Percentiles rank a stretch among this genome's conserved stretches.
Conservation (phyloP, 2,113 vertebrate genomes). For the Thryonomys swinderianus region DNA sequence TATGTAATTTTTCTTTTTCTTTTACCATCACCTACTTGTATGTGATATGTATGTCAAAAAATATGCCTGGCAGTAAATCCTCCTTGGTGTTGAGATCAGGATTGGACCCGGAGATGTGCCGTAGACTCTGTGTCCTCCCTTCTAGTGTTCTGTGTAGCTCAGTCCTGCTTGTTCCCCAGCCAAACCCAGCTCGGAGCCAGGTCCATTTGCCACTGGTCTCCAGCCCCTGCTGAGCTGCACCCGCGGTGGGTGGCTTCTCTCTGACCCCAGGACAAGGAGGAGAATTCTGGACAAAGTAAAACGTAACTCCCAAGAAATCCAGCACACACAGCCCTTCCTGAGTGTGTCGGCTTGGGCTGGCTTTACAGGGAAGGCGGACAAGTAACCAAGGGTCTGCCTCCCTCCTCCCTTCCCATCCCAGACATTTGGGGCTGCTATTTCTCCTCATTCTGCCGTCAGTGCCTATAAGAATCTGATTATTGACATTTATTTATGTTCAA, state of each 20-base stretch:
- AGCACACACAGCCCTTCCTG: not conserved
- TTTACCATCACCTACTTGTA: not conserved
- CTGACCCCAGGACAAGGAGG: not conserved
- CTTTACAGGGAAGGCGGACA: not conserved
- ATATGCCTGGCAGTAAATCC: not conserved
- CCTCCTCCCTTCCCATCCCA: fast-evolving
- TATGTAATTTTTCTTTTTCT: too few relatives aligned
- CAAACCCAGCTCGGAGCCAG: not conserved
- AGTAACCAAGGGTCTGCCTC: too few relatives aligned
- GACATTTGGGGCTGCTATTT: fast-evolving
- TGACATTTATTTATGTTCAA: slow-evolving; percentile 5
- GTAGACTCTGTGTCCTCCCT: not conserved
- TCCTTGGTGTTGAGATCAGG: not conserved
- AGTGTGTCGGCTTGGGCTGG: not conserved
- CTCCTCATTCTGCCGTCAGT: not conserved
- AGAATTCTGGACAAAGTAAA: not conserved
- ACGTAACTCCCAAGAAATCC: not conserved
- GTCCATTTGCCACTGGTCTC: not conserved
- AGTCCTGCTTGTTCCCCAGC: fast-evolving
- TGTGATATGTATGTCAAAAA: not conserved
- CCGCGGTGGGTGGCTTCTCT: not conserved
- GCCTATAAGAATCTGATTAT: not conserved
- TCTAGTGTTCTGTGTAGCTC: not conserved
- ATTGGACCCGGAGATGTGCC: too few relatives aligned
- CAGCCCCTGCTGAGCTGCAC: fast-evolving